Evolutionary conservation across 1,140 invertebrate genomes (phyloP), one percentile per base, ranked within the genome.

Genomic region (Diabrotica undecimpunctata): DNA sequence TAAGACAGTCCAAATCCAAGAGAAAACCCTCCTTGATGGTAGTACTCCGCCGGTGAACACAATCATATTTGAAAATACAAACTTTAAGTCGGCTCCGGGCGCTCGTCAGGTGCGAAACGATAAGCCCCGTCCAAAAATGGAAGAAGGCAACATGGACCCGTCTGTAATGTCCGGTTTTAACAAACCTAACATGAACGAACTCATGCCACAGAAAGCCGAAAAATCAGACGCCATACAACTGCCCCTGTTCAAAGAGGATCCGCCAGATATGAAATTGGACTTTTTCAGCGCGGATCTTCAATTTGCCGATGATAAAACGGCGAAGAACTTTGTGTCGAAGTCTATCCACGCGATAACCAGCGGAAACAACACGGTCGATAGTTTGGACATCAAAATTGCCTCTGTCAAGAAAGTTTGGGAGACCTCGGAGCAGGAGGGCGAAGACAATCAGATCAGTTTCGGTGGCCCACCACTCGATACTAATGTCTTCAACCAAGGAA

Each of bases 381-480:
- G 74, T 6, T 84, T 97, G 9, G 95, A 95, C 81, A 85, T 94
- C 78, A 97, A 97, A 81, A 96, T 97, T 71, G 92, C 92, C 7
- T 94, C 93, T 60, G 94, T 96, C 5, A 96, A 96, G 79, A 96
- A 94, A 79, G 92, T 88, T 41, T 94, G 92, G 92, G 92, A 93
- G 71, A 88, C 83, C 62, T 84, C 87, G 9, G 87, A 89, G 0
- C 84, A 89, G 56, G 90, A 91, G 62, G 88, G 90, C 69, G 83
- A 84, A 52, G 83, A 70, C 5, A 60, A 54, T 7, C 74, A 72
- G 59, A 81, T 78, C 55, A 84, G 79, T 80, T 64, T 68, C 70
- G 38, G 77, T 70, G 70, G 69, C 68, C n/a, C 74, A 66, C 51
- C 62, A 10, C 62, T 79, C 46, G 78, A 79, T 64, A 64, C 69